phyloP scores from a whole-genome alignment of 2,113 vertebrate genomes.

The Pelusios castaneus region DNA sequence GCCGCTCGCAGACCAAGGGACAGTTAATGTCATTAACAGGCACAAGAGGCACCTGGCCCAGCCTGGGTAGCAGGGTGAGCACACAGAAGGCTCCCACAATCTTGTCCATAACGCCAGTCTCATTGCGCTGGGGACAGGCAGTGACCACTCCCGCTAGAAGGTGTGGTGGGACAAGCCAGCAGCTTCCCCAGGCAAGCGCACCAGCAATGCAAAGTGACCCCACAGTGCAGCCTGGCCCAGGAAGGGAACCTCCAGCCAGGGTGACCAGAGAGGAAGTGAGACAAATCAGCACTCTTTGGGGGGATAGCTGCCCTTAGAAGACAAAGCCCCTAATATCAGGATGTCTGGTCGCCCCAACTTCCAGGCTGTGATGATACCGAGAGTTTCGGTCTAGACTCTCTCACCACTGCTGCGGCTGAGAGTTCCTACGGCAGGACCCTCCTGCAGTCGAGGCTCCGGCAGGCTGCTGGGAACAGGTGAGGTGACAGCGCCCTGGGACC shows the following conservation, averaged over 20 bases:
- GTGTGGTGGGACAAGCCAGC: background rate
- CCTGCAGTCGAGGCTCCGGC: background rate
- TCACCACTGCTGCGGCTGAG: background rate
- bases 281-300: too few species aligned
- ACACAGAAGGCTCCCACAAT: background rate
- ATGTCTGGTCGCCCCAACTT: background rate
- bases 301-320: background rate
- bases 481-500: background rate
- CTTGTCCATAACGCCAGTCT: background rate
- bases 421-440: background rate
- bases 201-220: background rate
- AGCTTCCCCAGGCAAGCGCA: too few species aligned
- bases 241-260: too few species aligned
- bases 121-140: background rate
- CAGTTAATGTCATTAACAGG: background rate
- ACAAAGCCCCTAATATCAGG: background rate
- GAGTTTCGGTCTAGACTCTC: background rate
- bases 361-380: background rate
- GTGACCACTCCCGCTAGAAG: background rate
- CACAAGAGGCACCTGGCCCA: background rate
- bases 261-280: too few species aligned
- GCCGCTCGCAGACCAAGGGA: background rate
- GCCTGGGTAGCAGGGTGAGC: background rate
- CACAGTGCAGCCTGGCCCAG: too few species aligned
- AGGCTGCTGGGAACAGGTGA: background rate